A percentile compares a stretch with the other conserved stretches of the same genome.
phyloP scores from a whole-genome alignment of 2,888 invertebrate species.

The Phortica magna region DNA sequence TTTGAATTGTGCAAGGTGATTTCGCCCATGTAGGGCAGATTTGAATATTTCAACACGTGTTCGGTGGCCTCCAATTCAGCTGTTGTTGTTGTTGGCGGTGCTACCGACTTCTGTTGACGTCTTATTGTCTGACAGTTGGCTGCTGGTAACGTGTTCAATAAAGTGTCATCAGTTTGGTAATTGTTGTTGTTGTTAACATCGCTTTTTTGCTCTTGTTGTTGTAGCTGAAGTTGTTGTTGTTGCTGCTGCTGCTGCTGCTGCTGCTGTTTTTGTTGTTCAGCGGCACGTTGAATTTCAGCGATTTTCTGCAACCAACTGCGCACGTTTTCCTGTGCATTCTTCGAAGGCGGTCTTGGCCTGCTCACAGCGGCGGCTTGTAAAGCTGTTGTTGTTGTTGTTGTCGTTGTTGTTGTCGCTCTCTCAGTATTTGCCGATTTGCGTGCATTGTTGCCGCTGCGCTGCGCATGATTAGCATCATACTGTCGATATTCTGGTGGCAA shows the following conservation, averaged over 20 bases:
- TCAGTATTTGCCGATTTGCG: slow-evolving; percentile 22
- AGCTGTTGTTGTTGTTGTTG: slow-evolving; percentile 62
- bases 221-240: slow-evolving; percentile 50
- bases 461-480: slow-evolving; percentile 83
- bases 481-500: slow-evolving; percentile 88
- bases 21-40: slow-evolving; percentile 94
- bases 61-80: slow-evolving; percentile 51
- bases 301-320: slow-evolving; percentile 87
- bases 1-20: slow-evolving; percentile 93
- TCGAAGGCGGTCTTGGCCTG: slow-evolving; percentile 59
- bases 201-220: slow-evolving; percentile 50
- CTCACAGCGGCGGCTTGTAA: background rate
- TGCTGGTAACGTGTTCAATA: background rate
- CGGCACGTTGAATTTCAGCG: slow-evolving; percentile 83
- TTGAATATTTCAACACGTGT: slow-evolving; percentile 83
- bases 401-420: slow-evolving; percentile 58
- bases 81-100: slow-evolving; percentile 61
- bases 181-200: slow-evolving; percentile 42
- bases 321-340: slow-evolving; percentile 82
- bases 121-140: slow-evolving; percentile 50
- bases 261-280: slow-evolving; percentile 51
- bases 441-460: slow-evolving; percentile 39
- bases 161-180: background rate
- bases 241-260: slow-evolving; percentile 49
- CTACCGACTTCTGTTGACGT: slow-evolving; percentile 53